Percentiles rank a stretch among this genome's conserved stretches.
Conservation (phyloP, 35 echinoderm and acorn worm species). For the Amphiura filiformis region DNA sequence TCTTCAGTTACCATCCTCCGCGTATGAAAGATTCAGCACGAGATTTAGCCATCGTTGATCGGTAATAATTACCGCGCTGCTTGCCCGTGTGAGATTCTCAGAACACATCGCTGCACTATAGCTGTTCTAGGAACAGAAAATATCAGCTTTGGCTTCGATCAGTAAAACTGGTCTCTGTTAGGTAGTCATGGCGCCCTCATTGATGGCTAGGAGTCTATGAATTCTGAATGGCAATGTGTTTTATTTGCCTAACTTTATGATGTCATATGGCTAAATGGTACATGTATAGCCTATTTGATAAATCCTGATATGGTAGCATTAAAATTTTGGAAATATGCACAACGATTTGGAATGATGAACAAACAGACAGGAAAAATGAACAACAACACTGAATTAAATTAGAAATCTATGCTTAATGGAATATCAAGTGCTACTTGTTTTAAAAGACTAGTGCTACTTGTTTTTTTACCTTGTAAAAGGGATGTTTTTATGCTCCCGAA, state of each 20-base stretch:
- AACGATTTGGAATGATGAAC: background rate
- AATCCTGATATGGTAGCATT: background rate
- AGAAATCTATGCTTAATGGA: background rate
- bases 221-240: background rate
- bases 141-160: background rate
- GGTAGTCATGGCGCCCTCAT: background rate
- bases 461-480: too few relatives aligned
- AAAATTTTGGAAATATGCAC: background rate
- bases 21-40: background rate
- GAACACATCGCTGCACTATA: background rate
- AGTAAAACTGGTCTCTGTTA: background rate
- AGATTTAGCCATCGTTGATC: background rate
- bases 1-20: background rate
- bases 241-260: background rate
- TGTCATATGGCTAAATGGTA: too few relatives aligned
- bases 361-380: background rate
- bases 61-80: too few relatives aligned
- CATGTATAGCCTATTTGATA: background rate
- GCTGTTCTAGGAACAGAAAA: background rate
- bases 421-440: background rate
- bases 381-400: background rate
- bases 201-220: background rate
- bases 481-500: too few relatives aligned
- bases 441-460: background rate
- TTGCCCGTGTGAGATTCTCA: background rate